A percentile compares a stretch with the other conserved stretches of the same genome.
Evolutionary conservation across 53 echinoderm and acorn worm species (phyloP).

Genomic region (Echinometra lucunter): DNA sequence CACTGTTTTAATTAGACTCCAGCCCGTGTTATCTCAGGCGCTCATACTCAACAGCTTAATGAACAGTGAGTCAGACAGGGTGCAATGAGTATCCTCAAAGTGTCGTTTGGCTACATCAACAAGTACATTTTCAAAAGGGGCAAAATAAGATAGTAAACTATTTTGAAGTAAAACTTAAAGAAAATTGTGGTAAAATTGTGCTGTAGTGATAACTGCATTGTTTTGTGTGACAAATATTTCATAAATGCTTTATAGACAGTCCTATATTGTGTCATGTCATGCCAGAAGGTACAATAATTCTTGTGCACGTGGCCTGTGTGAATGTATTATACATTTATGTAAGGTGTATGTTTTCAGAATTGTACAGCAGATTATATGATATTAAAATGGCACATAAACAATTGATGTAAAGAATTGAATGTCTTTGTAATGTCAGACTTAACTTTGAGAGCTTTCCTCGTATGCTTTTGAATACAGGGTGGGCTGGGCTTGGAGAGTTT

Average conservation of each 20-base stretch:
- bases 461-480: too few species aligned
- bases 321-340: background rate
- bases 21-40: too few species aligned
- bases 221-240: background rate
- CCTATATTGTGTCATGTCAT: background rate
- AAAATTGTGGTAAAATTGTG: conserved; percentile 9
- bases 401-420: background rate
- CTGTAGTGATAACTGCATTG: background rate
- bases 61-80: background rate
- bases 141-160: background rate
- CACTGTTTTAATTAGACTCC: too few species aligned
- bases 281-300: conserved; percentile 13
- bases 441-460: too few species aligned
- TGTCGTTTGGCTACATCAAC: background rate
- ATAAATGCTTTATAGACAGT: conserved; percentile 9
- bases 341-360: conserved; percentile 33
- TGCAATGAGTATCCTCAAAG: background rate
- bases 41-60: too few species aligned
- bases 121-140: background rate
- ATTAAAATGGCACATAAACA: conserved; percentile 63
- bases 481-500: background rate
- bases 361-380: conserved; percentile 65
- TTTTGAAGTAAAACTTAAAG: background rate
- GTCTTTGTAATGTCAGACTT: too few species aligned
- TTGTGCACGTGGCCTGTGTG: conserved; percentile 12